Conservation (phyloP, 2,797 vertebrate species). For the Vespertilio murinus region DNA sequence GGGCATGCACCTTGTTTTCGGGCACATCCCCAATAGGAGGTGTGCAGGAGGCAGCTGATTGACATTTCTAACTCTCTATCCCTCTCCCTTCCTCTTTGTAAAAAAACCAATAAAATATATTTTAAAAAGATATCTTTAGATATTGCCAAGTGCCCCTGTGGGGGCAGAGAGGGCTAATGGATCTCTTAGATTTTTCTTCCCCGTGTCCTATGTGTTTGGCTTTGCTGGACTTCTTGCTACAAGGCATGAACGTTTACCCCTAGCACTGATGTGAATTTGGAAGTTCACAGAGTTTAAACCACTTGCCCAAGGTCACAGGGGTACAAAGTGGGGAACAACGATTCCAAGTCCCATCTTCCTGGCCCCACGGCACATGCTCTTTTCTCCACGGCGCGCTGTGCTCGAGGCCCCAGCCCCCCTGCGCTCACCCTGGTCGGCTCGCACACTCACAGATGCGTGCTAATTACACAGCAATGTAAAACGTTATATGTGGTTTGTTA, state of each 20-base stretch:
- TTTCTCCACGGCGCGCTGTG: neutral
- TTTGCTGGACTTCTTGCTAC: neutral
- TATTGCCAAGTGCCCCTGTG: neutral
- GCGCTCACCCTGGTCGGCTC: neutral
- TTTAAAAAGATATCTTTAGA: neutral
- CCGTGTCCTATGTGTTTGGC: too few relatives aligned
- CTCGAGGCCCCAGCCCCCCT: neutral
- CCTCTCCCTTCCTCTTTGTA: too few relatives aligned
- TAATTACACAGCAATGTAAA: conserved; percentile 77
- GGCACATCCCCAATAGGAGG: too few relatives aligned
- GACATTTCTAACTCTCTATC: too few relatives aligned
- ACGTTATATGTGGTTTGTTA: conserved; percentile 80
- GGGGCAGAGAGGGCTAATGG: neutral
- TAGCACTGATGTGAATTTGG: neutral
- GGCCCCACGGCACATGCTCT: neutral
- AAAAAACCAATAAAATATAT: too few relatives aligned
- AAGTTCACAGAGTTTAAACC: neutral
- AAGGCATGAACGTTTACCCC: neutral
- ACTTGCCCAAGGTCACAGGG: neutral
- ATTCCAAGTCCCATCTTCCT: neutral
- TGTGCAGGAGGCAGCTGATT: too few relatives aligned
- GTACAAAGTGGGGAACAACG: neutral
- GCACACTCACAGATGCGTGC: conserved; percentile 66
- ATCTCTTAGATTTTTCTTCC: too few relatives aligned
- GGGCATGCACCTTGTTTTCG: too few relatives aligned